Percentiles rank a stretch among this genome's conserved stretches.
Evolutionary conservation across 2,888 invertebrate species (phyloP).

Genomic region (Agrochola litura): DNA sequence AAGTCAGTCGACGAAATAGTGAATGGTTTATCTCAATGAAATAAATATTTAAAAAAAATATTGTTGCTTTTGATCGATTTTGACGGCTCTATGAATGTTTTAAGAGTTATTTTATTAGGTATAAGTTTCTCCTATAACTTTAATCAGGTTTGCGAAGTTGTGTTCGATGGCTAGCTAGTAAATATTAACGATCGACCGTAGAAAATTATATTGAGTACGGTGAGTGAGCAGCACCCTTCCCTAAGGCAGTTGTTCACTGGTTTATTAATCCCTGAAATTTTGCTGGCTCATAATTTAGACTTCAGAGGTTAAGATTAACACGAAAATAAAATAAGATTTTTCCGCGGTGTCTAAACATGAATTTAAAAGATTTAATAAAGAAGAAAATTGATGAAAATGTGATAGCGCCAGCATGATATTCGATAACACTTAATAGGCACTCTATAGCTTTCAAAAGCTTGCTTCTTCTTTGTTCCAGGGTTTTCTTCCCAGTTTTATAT

Average conservation of each 20-base stretch:
- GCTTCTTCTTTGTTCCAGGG: neutral
- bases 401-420: neutral
- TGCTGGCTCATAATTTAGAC: neutral
- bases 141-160: neutral
- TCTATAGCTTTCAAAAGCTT: neutral
- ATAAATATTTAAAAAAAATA: neutral
- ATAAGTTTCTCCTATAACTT: neutral
- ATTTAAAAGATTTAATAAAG: neutral
- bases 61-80: neutral
- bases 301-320: neutral
- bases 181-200: slow-evolving; percentile 3
- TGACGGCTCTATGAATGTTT: neutral
- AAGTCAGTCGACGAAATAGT: neutral
- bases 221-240: slow-evolving; percentile 11
- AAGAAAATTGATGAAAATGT: neutral
- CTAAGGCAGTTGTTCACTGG: neutral
- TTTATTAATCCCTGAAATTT: slow-evolving; percentile 3
- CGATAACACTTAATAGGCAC: neutral
- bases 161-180: neutral
- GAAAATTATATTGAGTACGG: slow-evolving; percentile 28
- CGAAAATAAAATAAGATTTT: neutral
- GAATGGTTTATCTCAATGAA: slow-evolving; percentile 4
- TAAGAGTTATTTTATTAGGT: neutral
- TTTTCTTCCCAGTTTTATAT: neutral
- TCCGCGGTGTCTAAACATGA: neutral